Conservation (phyloP, 1,140 invertebrate genomes). For the Pristionchus pacificus region DNA sequence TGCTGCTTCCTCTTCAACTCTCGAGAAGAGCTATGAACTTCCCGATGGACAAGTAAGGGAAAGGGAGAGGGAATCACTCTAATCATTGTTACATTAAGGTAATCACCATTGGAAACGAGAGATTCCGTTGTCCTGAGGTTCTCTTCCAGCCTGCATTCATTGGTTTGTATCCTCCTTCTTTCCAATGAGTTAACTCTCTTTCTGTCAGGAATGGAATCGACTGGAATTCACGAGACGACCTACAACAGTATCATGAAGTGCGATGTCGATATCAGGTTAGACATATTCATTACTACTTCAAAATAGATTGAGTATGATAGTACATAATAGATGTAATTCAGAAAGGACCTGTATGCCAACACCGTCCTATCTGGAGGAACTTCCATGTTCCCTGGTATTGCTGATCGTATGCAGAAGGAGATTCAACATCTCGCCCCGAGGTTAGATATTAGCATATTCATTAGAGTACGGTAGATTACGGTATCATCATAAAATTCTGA, state of each 20-base stretch:
- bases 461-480: no score
- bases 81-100: constrained; percentile 1
- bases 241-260: constrained; percentile 63
- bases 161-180: no score
- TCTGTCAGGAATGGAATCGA: constrained; percentile 60
- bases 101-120: constrained; percentile 59
- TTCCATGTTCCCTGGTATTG: constrained; percentile 65
- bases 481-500: neutral
- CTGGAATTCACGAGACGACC: constrained; percentile 58
- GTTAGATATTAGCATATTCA: constrained; percentile 44
- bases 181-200: constrained; percentile 34
- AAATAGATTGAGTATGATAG: no score
- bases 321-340: no score
- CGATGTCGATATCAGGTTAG: constrained; percentile 61
- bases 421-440: constrained; percentile 63
- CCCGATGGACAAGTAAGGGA: constrained; percentile 60
- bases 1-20: constrained; percentile 65
- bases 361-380: constrained; percentile 64
- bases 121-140: constrained; percentile 59
- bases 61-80: no score
- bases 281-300: no score
- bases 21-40: constrained; percentile 62
- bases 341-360: constrained; percentile 61
- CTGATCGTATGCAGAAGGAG: constrained; percentile 63
- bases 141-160: constrained; percentile 62